These are phyloP conservation scores for Gobionotothen gibberifrons DNA, from an alignment of 2,797 vertebrate species.

Conservation along the genomic window DNA sequence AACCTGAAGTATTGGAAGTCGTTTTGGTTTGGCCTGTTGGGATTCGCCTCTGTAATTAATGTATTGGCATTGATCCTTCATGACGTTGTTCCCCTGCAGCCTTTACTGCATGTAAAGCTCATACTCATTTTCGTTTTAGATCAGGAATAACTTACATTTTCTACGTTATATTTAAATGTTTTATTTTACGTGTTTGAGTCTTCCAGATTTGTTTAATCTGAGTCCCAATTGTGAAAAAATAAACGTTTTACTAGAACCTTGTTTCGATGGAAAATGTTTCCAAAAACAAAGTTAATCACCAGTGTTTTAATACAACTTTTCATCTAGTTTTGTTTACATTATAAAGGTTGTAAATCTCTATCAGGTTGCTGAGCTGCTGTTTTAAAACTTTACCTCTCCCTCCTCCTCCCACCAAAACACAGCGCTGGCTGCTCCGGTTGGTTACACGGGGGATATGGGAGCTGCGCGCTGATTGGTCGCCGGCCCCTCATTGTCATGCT, in stretches of 20 bases:
- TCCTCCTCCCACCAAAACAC: conserved; percentile 66
- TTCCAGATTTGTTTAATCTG: neutral
- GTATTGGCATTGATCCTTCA: neutral
- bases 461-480: conserved; percentile 89
- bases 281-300: neutral
- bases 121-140: neutral
- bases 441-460: conserved; percentile 55
- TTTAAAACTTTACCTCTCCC: conserved; percentile 72
- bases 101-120: too few species aligned
- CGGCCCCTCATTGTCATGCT: conserved; percentile 86
- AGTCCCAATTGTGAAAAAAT: neutral
- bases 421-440: conserved; percentile 60
- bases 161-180: neutral
- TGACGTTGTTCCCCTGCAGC: conserved; percentile 19
- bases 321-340: neutral
- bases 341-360: conserved; percentile 2
- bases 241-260: neutral
- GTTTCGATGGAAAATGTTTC: neutral
- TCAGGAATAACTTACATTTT: neutral
- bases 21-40: conserved; percentile 1
- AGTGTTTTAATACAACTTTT: neutral
- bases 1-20: neutral
- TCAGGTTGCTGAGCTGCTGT: conserved; percentile 34
- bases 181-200: neutral
- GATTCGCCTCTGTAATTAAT: conserved; percentile 1